Conservation (phyloP, 2,888 invertebrate genomes). For the Syrphus vitripennis region DNA sequence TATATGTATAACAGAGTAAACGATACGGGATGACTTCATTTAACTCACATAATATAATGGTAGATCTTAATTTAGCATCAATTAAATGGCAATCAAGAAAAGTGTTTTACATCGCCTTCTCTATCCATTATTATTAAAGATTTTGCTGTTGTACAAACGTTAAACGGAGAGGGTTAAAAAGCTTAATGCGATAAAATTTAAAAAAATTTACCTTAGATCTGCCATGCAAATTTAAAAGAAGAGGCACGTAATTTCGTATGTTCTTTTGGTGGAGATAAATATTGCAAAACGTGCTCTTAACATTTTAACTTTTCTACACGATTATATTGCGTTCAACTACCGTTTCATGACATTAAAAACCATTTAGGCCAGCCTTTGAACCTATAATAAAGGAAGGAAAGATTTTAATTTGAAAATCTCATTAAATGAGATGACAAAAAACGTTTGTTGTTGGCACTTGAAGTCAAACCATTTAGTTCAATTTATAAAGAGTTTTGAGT, state of each 20-base stretch:
- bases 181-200: slow-evolving; percentile 9
- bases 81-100: not conserved
- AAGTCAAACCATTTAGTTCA: not conserved
- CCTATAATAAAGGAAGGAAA: not conserved
- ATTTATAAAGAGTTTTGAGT: not conserved
- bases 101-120: not conserved
- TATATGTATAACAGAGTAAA: not conserved
- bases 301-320: slow-evolving; percentile 23
- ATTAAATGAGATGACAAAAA: slow-evolving; percentile 41
- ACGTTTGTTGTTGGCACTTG: slow-evolving; percentile 7
- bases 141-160: not conserved
- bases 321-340: slow-evolving; percentile 21
- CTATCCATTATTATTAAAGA: not conserved
- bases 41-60: not conserved
- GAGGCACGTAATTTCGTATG: slow-evolving; percentile 27
- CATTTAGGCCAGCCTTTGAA: slow-evolving; percentile 17
- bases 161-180: slow-evolving; percentile 8
- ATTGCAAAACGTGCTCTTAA: slow-evolving; percentile 43
- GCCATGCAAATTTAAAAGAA: slow-evolving; percentile 17
- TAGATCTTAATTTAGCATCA: slow-evolving; percentile 8
- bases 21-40: not conserved
- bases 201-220: not conserved
- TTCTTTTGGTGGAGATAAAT: slow-evolving; percentile 21
- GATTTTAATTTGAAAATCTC: slow-evolving; percentile 8
- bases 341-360: slow-evolving; percentile 26